A percentile compares a stretch with the other conserved stretches of the same genome.
These are phyloP conservation scores for Caenorhabditis plicata DNA, from an alignment of 2,888 invertebrate genomes.

Conservation along the genomic window DNA sequence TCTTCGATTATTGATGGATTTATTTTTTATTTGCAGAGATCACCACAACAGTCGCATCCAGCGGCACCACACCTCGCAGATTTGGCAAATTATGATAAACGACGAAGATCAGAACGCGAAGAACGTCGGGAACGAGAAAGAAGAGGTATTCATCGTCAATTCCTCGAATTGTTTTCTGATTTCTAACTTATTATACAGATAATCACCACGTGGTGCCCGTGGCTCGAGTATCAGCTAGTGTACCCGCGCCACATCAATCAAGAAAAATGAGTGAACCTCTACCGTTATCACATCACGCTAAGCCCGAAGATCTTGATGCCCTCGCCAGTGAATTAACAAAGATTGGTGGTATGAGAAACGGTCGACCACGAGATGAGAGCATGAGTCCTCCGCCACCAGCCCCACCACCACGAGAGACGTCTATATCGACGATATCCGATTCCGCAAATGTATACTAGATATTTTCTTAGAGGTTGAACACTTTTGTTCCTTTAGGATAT, in stretches of 20 bases:
- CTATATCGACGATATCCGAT: slow-evolving; percentile 44
- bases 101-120: slow-evolving; percentile 37
- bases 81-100: slow-evolving; percentile 53
- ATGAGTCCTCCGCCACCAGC: slow-evolving; percentile 64
- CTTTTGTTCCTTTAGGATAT: slow-evolving; percentile 19
- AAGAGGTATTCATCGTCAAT: no score
- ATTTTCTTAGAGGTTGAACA: slow-evolving; percentile 15
- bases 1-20: neutral
- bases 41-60: slow-evolving; percentile 57
- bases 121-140: slow-evolving; percentile 35
- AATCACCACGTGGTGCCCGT: slow-evolving; percentile 38
- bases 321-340: slow-evolving; percentile 93
- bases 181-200: slow-evolving; percentile 2
- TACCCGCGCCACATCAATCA: slow-evolving; percentile 46
- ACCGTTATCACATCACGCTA: slow-evolving; percentile 50
- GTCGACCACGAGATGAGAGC: slow-evolving; percentile 36
- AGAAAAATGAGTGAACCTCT: slow-evolving; percentile 62
- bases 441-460: slow-evolving; percentile 23
- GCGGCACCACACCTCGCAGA: slow-evolving; percentile 63
- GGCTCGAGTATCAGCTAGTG: slow-evolving; percentile 37
- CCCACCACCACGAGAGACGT: slow-evolving; percentile 64
- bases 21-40: slow-evolving; percentile 29
- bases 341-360: slow-evolving; percentile 71
- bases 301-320: slow-evolving; percentile 82
- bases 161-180: no score